Evolutionary conservation across 2,113 vertebrate genomes (phyloP), one percentile per base, ranked within the genome.

Genomic region (Engystomops pustulosus): DNA sequence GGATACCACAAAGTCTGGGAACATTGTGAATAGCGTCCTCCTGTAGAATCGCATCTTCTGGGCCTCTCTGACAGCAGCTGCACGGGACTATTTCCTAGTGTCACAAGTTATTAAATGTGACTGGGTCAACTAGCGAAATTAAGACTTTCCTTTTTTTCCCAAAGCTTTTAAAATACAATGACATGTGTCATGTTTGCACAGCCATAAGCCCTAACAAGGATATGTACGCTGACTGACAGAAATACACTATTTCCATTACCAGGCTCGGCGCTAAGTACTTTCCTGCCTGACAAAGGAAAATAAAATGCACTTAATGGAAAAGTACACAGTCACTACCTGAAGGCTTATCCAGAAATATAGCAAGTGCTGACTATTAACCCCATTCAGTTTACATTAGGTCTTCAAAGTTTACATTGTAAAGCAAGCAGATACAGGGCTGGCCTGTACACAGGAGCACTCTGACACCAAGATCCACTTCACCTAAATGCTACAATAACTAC

Each of bases 251-350:
- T 70, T 70, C 68, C 36, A 70, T 53, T 53, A 34, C 25, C 1
- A 18, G n/a, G 11, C 41, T 8, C n/a, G 0, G n/a, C 0, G 36
- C 4, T 44, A 71, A 71, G 70, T 74, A 72, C 38, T 72, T 72
- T 27, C 23, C 71, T 30, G 7, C 14, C 71, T 10, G 23, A 45
- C 12, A 25, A 14, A 51, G 60, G 41, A 68, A 80, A 67, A 23
- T 25, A 80, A 47, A 47, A 49, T 32, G 30, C 18, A 23, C 11
- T 55, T 38, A 80, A 80, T 69, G 65, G 72, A 70, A 70, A 81
- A 70, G 32, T 49, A 70, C 65, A 55, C 41, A 51, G 62, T 51
- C 30, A 25, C n/a, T 65, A 62, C 32, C 41, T 20, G 6, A 49
- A 15, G 51, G 25, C 3, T 20, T 68, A 20, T 32, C 41, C 62